Evolutionary conservation across 2,888 invertebrate species (phyloP), one percentile per base, ranked within the genome.

Genomic region (Girardia tigrina): DNA sequence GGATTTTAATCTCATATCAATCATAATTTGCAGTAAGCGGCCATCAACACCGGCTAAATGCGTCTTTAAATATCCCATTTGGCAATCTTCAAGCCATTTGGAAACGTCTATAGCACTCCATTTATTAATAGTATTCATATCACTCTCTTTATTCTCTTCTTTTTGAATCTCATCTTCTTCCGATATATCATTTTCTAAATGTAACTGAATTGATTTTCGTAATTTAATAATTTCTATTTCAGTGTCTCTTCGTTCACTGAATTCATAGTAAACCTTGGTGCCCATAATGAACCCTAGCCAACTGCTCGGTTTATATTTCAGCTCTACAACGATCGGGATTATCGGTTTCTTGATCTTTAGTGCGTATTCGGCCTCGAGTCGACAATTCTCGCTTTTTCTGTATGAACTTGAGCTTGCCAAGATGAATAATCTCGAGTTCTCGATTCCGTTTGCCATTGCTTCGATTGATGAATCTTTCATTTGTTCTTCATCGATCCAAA

Each of bases 281-380:
- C 82, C 83, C 2, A 82, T 78, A 26, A 82, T 79, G 70, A 80
- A 79, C 12, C 82, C 82, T 1, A 83, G 80, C 83, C 83, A 83
- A 42, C 82, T 82, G 75, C 82, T 82, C 0, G 83, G 82, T 8
- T 80, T 79, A 78, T 82, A 83, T 20, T 80, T 78, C 36, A 79
- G 79, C 78, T 83, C 82, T 78, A 83, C 78, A 81, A 81, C 81
- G 26, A 83, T 71, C 0, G 82, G 82, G 29, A 83, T 80, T 77
- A 82, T 81, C 42, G 82, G 81, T 74, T 82, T 82, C 28, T 80
- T 78, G 16, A 81, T 78, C 29, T 81, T 81, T 78, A 81, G 82
- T 26, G 82, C 81, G 77, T 82, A 82, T 76, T 83, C 83, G 0
- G 81, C 81, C 80, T 83, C 83, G 81, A 75, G 29, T 28, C 77